Evolutionary conservation across 2,797 vertebrate genomes (phyloP), one percentile per base, ranked within the genome.

Genomic region (Tinamus major): DNA sequence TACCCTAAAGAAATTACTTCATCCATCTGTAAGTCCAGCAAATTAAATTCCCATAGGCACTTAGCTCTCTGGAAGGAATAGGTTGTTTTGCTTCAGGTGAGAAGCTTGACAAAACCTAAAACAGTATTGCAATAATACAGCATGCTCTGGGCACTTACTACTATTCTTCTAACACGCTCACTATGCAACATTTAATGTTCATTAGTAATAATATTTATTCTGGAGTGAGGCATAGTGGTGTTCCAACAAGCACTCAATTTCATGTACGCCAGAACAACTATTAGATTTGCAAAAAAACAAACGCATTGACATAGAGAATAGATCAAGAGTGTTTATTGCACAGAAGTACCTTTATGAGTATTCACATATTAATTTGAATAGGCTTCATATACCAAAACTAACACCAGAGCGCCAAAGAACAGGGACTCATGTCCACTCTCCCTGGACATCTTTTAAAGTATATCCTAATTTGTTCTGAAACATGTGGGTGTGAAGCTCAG

Each of bases 121-220:
- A 87, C 9, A 80, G 72, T 69, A 63, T 10, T 85, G 46, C 62
- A 91, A 10, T 78, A 94, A 90, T 6, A 62, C 41, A 33, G 16
- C 33, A 77, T 1, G 14, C 59, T 89, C 63, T 88, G 70, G 48
- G 41, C 20, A 56, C 58, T 94, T 86, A 83, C 92, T 87, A 77
- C 63, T 90, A 71, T 82, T 97, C 78, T 87, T 94, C 58, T 62
- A 91, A 79, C 20, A 37, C 23, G 24, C 92, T 48, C 72, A 82
- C 72, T 78, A 41, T 23, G 67, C 75, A 96, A 88, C 46, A 86
- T 85, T 89, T 93, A 79, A 96, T 89, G 79, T 86, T 95, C 79
- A 90, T 91, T 93, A 96, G 69, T n/a, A 93, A 80, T 46, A 91
- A 89, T 94, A 95, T 96, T 96, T 96, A 94, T 94, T 93, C 70